phyloP scores from a whole-genome alignment of 2,888 invertebrate species.

The Erpobdella octoculata region DNA sequence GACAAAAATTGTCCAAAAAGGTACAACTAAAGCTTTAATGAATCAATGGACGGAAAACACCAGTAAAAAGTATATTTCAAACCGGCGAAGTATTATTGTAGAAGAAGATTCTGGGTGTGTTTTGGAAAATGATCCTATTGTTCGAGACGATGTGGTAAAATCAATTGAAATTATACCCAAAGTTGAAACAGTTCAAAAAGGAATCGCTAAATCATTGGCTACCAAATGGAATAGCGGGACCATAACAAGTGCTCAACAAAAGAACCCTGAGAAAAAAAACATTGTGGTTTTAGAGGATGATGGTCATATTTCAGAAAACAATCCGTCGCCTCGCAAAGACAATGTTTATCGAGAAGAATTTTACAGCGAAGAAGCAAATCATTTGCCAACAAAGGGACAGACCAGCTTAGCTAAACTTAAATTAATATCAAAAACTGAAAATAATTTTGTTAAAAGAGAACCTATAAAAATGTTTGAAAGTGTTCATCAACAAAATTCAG shows the following conservation, averaged over 20 bases:
- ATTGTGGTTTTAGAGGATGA: slow-evolving; percentile 12
- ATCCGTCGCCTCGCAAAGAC: slow-evolving; percentile 15
- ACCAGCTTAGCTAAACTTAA: slow-evolving; percentile 8
- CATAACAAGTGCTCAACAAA: neutral
- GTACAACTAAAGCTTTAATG: slow-evolving; percentile 8
- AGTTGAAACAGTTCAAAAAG: neutral
- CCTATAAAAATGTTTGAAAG: slow-evolving; percentile 24
- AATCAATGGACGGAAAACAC: slow-evolving; percentile 15
- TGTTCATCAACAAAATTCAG: slow-evolving; percentile 24
- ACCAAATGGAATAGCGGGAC: neutral
- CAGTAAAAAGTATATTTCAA: neutral
- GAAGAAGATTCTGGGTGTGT: slow-evolving; percentile 4
- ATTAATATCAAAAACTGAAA: neutral
- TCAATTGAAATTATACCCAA: neutral
- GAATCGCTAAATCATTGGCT: neutral
- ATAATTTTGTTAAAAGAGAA: neutral
- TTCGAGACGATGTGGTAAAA: slow-evolving; percentile 14
- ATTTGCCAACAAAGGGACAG: slow-evolving; percentile 14
- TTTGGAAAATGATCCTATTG: slow-evolving; percentile 8
- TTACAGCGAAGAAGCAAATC: neutral
- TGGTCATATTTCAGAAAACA: slow-evolving; percentile 25
- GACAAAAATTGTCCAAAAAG: slow-evolving; percentile 15
- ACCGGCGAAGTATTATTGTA: neutral
- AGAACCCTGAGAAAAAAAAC: neutral
- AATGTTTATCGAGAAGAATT: slow-evolving; percentile 13